Evolutionary conservation across 1,140 invertebrate species (phyloP).

Genomic region (Akabosia matsudoensis): DNA sequence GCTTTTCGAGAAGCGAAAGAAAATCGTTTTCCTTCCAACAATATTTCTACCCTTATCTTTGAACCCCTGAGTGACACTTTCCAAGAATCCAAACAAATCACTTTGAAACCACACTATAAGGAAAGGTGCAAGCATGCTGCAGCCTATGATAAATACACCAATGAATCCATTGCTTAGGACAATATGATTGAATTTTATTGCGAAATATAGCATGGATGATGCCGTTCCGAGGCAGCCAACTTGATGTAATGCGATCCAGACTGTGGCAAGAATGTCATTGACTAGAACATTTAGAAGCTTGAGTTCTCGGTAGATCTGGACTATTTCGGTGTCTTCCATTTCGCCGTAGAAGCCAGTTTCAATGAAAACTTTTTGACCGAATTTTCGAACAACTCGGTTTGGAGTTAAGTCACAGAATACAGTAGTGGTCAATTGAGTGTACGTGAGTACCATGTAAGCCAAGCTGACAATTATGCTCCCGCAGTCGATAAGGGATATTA

Average conservation of each 20-base stretch:
- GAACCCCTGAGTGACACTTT: not conserved
- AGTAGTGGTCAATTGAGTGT: not conserved
- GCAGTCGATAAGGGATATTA: not conserved
- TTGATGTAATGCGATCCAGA: not conserved
- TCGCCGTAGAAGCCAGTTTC: not conserved
- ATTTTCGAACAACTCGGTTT: not conserved
- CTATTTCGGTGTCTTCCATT: not conserved
- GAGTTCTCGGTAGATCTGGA: not conserved
- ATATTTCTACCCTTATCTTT: not conserved
- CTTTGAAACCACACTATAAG: not conserved
- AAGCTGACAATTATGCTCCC: not conserved
- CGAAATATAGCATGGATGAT: not conserved
- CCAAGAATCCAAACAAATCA: not conserved
- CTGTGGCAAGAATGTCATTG: not conserved
- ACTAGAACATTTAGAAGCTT: not conserved
- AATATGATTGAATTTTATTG: not conserved
- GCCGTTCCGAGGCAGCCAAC: not conserved
- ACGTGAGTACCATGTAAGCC: not conserved
- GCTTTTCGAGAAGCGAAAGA: not conserved
- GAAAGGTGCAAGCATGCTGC: not conserved
- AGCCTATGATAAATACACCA: not conserved
- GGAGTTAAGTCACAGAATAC: not conserved
- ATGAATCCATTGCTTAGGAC: not conserved
- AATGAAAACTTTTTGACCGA: not conserved
- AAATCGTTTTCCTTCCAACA: not conserved